Conservation (phyloP, 1,140 invertebrate species). For the Drosophila sp. region DNA sequence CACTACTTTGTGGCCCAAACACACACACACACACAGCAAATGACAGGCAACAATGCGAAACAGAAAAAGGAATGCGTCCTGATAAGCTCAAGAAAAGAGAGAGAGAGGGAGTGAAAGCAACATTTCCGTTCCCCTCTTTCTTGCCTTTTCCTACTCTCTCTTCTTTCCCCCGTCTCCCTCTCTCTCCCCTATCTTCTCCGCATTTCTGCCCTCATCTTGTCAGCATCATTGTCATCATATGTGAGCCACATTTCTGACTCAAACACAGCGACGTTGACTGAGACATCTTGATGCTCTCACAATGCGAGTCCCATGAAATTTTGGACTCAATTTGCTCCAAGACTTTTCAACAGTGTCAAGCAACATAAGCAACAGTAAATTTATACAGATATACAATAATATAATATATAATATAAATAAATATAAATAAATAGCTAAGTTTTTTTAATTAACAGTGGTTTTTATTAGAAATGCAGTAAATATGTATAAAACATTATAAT, state of each 20-base stretch:
- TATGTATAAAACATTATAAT: too few relatives aligned
- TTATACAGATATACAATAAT: too few relatives aligned
- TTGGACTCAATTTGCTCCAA: background rate
- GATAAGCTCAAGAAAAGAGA: conserved; percentile 30
- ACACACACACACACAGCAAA: conserved; percentile 6
- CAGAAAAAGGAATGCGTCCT: conserved; percentile 54
- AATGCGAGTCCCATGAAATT: background rate
- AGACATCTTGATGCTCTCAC: conserved; percentile 43
- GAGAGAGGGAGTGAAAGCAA: conserved; percentile 43
- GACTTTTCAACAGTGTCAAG: too few relatives aligned
- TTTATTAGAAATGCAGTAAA: too few relatives aligned
- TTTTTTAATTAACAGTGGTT: too few relatives aligned
- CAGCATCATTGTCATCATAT: conserved; percentile 47
- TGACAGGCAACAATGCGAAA: conserved; percentile 46
- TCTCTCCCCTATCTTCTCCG: conserved; percentile 5
- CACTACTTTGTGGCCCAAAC: conserved; percentile 14
- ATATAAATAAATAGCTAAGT: too few relatives aligned
- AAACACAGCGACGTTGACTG: conserved; percentile 35
- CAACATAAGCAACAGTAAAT: too few relatives aligned
- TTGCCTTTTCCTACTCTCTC: background rate
- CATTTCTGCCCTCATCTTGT: conserved; percentile 25
- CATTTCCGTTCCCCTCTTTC: conserved; percentile 54
- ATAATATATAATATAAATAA: too few relatives aligned
- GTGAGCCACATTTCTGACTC: conserved; percentile 19
- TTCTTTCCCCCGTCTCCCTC: background rate